A percentile compares a stretch with the other conserved stretches of the same genome.
phyloP scores from a whole-genome alignment of 1,140 invertebrate species.

The Pararge aegeria region DNA sequence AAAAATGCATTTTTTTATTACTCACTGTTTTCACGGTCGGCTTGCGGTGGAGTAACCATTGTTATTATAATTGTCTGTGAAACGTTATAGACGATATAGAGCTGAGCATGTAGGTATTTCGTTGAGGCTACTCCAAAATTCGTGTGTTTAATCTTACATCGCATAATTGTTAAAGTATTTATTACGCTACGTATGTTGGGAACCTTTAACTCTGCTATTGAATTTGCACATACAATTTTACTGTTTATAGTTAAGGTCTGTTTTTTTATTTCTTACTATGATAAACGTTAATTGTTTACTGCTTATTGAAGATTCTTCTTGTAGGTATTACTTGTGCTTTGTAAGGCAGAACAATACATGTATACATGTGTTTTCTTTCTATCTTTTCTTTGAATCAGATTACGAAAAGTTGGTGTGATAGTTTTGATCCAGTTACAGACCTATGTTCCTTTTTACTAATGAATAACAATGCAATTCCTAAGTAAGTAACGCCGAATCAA shows the following conservation, averaged over 20 bases:
- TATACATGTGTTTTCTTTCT: too few relatives aligned
- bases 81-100: background rate
- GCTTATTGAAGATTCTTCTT: too few relatives aligned
- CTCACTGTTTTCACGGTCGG: slow-evolving; percentile 41
- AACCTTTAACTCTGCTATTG: slow-evolving; percentile 8
- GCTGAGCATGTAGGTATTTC: slow-evolving; percentile 11
- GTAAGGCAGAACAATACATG: too few relatives aligned
- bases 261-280: background rate
- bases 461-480: too few relatives aligned
- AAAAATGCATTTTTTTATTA: slow-evolving; percentile 62
- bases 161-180: too few relatives aligned
- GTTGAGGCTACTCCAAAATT: slow-evolving; percentile 15
- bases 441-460: too few relatives aligned
- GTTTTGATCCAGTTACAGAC: too few relatives aligned
- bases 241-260: background rate
- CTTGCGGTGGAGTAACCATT: slow-evolving; percentile 23
- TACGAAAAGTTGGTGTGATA: too few relatives aligned
- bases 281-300: too few relatives aligned
- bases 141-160: slow-evolving; percentile 18
- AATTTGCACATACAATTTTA: background rate
- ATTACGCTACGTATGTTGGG: slow-evolving; percentile 29
- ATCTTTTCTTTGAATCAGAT: too few relatives aligned
- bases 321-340: too few relatives aligned
- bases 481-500: too few relatives aligned
- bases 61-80: slow-evolving; percentile 28